Evolutionary conservation across 1,140 invertebrate species (phyloP), one percentile per base, ranked within the genome.

Genomic region (Drepana arcuata): DNA sequence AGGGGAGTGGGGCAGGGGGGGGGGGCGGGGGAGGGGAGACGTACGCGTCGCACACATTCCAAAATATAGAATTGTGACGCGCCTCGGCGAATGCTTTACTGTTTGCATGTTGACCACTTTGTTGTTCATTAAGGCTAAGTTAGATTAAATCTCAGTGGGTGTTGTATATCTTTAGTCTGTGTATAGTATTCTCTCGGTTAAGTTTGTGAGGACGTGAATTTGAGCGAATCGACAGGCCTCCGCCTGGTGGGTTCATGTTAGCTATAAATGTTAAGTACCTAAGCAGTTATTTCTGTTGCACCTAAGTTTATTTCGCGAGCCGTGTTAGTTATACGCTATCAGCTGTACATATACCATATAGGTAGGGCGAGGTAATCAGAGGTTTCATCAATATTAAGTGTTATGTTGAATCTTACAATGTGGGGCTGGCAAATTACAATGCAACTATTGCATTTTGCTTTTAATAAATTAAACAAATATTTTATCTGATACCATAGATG

Each of bases 61-160:
- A 80, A 70, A 73, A 73, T 73, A 73, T 52, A 69, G 62, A 59
- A 60, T 26, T 51, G 59, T 66, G 69, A 62, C 69, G 60, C 55
- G 24, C 10, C 18, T 21, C 53, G 39, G 56, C 46, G 41, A 52
- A 48, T 53, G 66, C 71, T 67, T 68, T 68, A 57, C 70, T 57
- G 50, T 59, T 69, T 74, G 71, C 78, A 73, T 68, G 65, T 81
- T 81, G 77, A 77, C 77, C 77, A 81, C 77, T 81, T 73, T 77
- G 77, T 81, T 81, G 77, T 81, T 81, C 77, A 81, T 81, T 81
- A 81, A 71, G 62, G 68, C 63, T 78, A 81, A 78, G 73, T 69
- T 78, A 77, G 72, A 43, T 69, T 74, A 78, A 81, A 81, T 78
- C 66, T 81, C 71, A 74, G 64, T 74, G 64, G 72, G 77, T 71